phyloP scores from a whole-genome alignment of 2,797 vertebrate genomes.

The Poeciliopsis paucimaculata region DNA sequence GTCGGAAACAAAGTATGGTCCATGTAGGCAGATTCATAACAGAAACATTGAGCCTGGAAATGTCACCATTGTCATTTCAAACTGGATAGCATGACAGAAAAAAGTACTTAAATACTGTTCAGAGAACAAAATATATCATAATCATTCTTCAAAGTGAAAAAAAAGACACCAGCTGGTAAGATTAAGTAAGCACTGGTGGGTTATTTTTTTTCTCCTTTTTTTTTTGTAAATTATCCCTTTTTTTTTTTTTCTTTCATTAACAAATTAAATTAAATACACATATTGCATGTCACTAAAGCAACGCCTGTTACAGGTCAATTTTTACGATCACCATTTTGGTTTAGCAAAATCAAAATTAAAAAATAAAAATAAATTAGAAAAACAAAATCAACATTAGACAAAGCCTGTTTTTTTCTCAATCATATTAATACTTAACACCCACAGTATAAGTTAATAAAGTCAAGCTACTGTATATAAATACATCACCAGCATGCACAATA shows the following conservation, averaged over 20 bases:
- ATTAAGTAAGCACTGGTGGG: conserved; percentile 95
- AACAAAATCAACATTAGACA: conserved; percentile 81
- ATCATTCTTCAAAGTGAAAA: conserved; percentile 92
- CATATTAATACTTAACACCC: conserved; percentile 99
- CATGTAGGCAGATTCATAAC: conserved; percentile 90
- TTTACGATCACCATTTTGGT: conserved; percentile 96
- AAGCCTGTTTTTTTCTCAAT: conserved; percentile 90
- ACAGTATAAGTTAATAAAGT: conserved; percentile 99
- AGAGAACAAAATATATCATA: conserved; percentile 89
- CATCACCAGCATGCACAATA: conserved; percentile 99
- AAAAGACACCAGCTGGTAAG: conserved; percentile 92
- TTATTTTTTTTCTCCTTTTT: conserved; percentile 65
- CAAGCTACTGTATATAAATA: conserved; percentile 99
- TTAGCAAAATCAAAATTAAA: conserved; percentile 86
- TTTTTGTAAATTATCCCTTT: conserved; percentile 52
- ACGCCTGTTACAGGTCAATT: conserved; percentile 95
- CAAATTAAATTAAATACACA: conserved; percentile 92
- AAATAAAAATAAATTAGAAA: conserved; percentile 81
- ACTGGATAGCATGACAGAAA: conserved; percentile 94
- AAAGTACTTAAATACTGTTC: conserved; percentile 88
- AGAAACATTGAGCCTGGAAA: conserved; percentile 92
- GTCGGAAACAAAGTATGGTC: conserved; percentile 88
- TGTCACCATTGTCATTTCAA: conserved; percentile 90
- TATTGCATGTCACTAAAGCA: conserved; percentile 99
- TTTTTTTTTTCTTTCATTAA: conserved; percentile 75